phyloP scores from a whole-genome alignment of 1,140 invertebrate genomes.

The Drosophila guanche region DNA sequence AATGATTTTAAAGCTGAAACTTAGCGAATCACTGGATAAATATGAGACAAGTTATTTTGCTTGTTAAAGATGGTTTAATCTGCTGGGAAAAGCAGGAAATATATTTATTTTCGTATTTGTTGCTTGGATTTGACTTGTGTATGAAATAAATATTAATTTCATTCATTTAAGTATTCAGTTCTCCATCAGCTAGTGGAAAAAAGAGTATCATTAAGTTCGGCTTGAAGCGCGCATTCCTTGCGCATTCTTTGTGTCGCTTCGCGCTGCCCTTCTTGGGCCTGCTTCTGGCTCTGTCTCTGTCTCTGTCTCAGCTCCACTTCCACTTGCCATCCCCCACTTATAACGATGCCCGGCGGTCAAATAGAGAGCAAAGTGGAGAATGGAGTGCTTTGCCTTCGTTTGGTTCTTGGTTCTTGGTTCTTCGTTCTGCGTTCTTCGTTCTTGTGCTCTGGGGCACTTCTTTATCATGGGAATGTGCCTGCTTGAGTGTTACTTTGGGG shows the following conservation, averaged over 20 bases:
- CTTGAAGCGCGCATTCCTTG: background rate
- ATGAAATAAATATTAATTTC: too few relatives aligned
- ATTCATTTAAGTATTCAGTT: too few relatives aligned
- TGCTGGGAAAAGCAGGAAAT: too few relatives aligned
- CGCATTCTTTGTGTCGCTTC: background rate
- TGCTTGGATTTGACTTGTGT: too few relatives aligned
- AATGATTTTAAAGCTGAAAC: too few relatives aligned
- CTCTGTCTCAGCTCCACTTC: slow-evolving; percentile 6
- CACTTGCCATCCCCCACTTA: slow-evolving; percentile 37
- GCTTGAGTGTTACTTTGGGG: slow-evolving; percentile 50
- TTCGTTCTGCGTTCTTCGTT: slow-evolving; percentile 6
- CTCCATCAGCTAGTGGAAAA: too few relatives aligned
- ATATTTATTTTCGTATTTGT: too few relatives aligned
- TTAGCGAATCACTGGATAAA: too few relatives aligned
- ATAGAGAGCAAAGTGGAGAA: slow-evolving; percentile 14
- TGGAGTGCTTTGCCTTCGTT: slow-evolving; percentile 17
- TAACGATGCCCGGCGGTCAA: slow-evolving; percentile 61
- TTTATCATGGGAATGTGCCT: slow-evolving; percentile 68
- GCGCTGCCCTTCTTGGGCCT: slow-evolving; percentile 13
- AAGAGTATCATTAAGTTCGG: background rate
- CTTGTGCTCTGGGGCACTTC: slow-evolving; percentile 7
- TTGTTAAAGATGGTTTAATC: too few relatives aligned
- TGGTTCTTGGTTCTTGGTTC: slow-evolving; percentile 8
- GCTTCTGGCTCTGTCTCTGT: background rate
- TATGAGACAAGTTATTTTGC: too few relatives aligned